phyloP scores from a whole-genome alignment of 92 coral and sea anemone species.

The Actinostola sp. region DNA sequence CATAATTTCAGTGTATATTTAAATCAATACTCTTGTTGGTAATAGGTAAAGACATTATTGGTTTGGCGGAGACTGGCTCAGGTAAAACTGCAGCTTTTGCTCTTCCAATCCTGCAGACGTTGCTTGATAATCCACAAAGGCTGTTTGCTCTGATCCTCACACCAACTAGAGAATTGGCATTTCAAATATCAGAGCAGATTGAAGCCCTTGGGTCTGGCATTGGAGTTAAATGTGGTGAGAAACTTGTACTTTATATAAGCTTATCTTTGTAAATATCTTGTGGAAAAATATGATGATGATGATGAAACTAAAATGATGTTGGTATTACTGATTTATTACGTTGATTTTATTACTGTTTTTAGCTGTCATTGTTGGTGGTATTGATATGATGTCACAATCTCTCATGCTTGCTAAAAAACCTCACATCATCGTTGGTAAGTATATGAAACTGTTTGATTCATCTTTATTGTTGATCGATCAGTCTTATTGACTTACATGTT shows the following conservation, averaged over 20 bases:
- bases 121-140: slow-evolving; percentile 89
- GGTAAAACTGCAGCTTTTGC: slow-evolving; percentile 99
- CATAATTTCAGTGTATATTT: no score
- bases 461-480: slow-evolving; percentile 1
- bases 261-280: no score
- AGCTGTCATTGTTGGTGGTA: slow-evolving; percentile 99
- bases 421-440: slow-evolving; percentile 89
- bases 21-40: no score
- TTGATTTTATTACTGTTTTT: no score
- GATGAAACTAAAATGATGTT: no score
- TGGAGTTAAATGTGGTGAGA: slow-evolving; percentile 94
- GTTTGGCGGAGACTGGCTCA: slow-evolving; percentile 97
- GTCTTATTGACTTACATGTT: no score
- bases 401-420: slow-evolving; percentile 95
- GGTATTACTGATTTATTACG: no score
- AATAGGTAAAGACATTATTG: slow-evolving; percentile 94
- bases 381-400: slow-evolving; percentile 97
- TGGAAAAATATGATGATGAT: no score
- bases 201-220: slow-evolving; percentile 92
- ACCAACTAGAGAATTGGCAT: slow-evolving; percentile 98
- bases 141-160: slow-evolving; percentile 90
- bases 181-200: slow-evolving; percentile 98
- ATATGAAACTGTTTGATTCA: not conserved
- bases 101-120: slow-evolving; percentile 84
- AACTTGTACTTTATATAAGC: not conserved